Evolutionary conservation across 2,888 invertebrate genomes (phyloP).

Genomic region (Drosophila mimica): DNA sequence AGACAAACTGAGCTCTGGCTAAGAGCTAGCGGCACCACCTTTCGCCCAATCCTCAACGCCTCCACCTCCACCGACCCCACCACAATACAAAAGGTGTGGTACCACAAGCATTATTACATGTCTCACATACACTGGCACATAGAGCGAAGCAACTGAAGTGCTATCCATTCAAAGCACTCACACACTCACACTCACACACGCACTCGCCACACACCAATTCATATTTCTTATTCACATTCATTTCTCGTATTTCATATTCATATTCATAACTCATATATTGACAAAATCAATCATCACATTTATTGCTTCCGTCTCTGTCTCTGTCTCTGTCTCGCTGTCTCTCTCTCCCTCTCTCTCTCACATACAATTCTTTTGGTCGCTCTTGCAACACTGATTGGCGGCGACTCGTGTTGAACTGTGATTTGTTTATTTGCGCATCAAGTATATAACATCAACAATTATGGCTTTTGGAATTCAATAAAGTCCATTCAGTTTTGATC

Average conservation of each 20-base stretch:
- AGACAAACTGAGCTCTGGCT: conserved; percentile 52
- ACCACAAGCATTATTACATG: conserved; percentile 21
- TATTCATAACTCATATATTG: conserved; percentile 52
- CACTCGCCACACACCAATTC: neutral
- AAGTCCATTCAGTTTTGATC: neutral
- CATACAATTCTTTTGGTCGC: neutral
- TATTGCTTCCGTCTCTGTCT: conserved; percentile 52
- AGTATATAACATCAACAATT: conserved; percentile 1
- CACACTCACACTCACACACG: neutral
- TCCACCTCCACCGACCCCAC: too few relatives aligned
- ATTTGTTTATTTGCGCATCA: neutral
- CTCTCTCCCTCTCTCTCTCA: neutral
- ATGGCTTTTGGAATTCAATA: neutral
- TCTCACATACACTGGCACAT: neutral
- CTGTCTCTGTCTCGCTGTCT: neutral
- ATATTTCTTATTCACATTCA: conserved; percentile 24
- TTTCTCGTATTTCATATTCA: conserved; percentile 31
- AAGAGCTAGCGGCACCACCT: conserved; percentile 23
- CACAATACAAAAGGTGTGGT: conserved; percentile 20
- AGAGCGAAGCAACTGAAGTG: conserved; percentile 47
- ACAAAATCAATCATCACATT: conserved; percentile 52
- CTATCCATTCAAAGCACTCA: conserved; percentile 8
- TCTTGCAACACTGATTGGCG: conserved; percentile 15
- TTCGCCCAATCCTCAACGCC: neutral
- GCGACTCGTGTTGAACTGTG: neutral